Evolutionary conservation across 2,888 invertebrate species (phyloP).

Genomic region (Himalopsyche tibetana): DNA sequence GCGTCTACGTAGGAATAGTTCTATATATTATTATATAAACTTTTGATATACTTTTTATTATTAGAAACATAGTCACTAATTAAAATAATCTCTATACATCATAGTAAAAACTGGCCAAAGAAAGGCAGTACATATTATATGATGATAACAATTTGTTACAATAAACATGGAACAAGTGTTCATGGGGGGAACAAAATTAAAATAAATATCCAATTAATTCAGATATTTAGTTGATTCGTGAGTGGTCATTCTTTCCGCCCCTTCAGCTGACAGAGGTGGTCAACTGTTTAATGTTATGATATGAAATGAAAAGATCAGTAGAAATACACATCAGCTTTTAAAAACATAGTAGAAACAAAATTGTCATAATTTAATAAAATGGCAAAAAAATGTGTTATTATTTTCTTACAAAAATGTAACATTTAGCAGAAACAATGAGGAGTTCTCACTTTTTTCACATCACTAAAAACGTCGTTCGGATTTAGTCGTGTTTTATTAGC

Average conservation of each 20-base stretch:
- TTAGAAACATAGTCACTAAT: too few species aligned
- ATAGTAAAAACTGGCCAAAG: too few species aligned
- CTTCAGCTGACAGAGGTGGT: not conserved
- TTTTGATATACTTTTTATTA: too few species aligned
- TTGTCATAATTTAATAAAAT: too few species aligned
- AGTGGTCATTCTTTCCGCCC: not conserved
- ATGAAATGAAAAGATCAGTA: too few species aligned
- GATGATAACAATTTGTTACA: not conserved
- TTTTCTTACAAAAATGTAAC: not conserved
- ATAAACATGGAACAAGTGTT: not conserved
- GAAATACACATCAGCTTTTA: too few species aligned
- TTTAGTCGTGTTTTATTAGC: conserved; percentile 38
- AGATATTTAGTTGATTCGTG: too few species aligned
- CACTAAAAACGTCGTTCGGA: conserved; percentile 23
- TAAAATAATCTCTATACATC: too few species aligned
- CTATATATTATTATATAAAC: too few species aligned
- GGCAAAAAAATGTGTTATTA: not conserved
- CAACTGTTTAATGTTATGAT: too few species aligned
- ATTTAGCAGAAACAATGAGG: not conserved
- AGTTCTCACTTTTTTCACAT: not conserved
- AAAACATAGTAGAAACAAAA: too few species aligned
- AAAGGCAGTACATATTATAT: not conserved
- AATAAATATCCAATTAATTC: conserved; percentile 16
- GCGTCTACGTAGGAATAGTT: too few species aligned
- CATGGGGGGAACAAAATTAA: not conserved